Base-by-base conservation (phyloP, 2,113 vertebrate genomes). In the Ceyx margarethae region DNA sequence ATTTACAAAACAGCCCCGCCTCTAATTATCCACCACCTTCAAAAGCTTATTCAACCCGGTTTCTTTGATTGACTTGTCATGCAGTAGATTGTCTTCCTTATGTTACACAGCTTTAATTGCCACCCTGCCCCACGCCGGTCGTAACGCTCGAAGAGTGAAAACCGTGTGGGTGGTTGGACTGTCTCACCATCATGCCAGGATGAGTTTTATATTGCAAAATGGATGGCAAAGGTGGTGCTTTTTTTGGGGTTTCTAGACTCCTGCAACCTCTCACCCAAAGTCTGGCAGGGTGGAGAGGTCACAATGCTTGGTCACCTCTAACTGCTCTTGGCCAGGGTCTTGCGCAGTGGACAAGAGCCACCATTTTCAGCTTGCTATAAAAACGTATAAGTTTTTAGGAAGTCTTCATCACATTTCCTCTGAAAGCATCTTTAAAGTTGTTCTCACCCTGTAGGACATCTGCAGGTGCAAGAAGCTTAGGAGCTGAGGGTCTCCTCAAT, bases 1-100 rank as follows among this genome's bases (percentile, higher is more conserved):
- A 91, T 93, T 95, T 95, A 95, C 96, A 48, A 75, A 96, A 90
- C 93, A 93, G 86, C 95, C 94, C 0, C 94, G 5, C 95, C 96
- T 50, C 60, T 92, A 87, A 95, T 96, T 96, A 96, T 33, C 91
- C 67, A 75, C 26, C 58, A 62, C 85, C 86, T 80, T 92, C 86
- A 66, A 91, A 90, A 91, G 84, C 89, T 94, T 75, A 81, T 82
- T 67, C 92, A 78, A 19, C 75, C 87, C 4, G 21, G 21, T 73
- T 76, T 57, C 78, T 90, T 61, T 43, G 89, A 96, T 92, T 92
- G 87, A 91, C 87, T 90, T 85, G 91, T 92, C 95, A 77, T 66
- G 20, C 4, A 19, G 45, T 23, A 45, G 89, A 80, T 94, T 67
- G 92, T 80, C 94, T 95, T 92, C 94, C 91, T 81, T 26, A 17